Evolutionary conservation across 2,888 invertebrate genomes (phyloP), one percentile per base, ranked within the genome.

Genomic region (Drosophila recens): DNA sequence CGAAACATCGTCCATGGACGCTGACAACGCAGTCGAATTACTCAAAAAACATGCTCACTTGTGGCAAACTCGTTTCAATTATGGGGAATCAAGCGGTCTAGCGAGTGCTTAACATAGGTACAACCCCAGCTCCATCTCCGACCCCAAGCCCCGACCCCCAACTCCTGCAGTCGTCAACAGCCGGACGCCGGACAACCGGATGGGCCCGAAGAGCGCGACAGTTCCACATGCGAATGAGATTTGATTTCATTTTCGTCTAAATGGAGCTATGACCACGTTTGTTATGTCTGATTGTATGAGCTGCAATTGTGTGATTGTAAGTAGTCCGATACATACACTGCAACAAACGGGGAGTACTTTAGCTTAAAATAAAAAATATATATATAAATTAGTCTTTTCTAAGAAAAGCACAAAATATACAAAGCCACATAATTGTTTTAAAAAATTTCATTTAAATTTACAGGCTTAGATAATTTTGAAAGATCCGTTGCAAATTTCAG

Each of bases 41-140:
- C 61, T 64, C 53, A 75, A 75, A 68, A 67, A 80, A 75, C 81
- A 72, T 74, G 83, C 75, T 71, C 86, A 86, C 86, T 88, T 87
- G 88, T 87, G 86, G 86, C 86, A 88, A 87, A 87, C 86, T 69
- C 83, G 86, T 88, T 87, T 88, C 82, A 85, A 85, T 85, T 85
- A 85, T 74, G 75, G 62, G 48, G 84, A 85, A 85, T 80, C 72
- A 58, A 72, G 76, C 68, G 67, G 64, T 59, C 67, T 65, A 69
- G 70, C 58, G 45, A 74, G 58, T 48, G 68, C 69, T 67, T 64
- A 75, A 75, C 75, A 58, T 71, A 63, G 59, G 33, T 46, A 72
- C 75, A 66, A 58, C 54, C 53, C 15, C 67, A 45, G 52, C 5
- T n/a, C 6, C 36, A 52, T 17, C 23, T 38, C 15, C 42, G 40